Base-by-base conservation (phyloP, 2,113 vertebrate species). In the Empidonax alnorum region DNA sequence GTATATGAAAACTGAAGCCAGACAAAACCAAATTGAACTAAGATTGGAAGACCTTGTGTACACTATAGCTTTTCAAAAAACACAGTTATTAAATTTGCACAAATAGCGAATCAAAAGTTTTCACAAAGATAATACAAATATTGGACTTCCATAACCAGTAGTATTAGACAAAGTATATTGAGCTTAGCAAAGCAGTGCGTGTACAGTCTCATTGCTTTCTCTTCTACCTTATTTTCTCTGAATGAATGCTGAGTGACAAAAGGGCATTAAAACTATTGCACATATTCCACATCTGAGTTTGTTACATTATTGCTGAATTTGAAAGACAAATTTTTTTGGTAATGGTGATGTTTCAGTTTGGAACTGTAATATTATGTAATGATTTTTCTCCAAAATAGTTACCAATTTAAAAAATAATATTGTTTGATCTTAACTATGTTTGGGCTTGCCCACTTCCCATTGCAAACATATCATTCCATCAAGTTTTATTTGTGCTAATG, bases 401-500 rank as follows among this genome's bases (percentile, higher is more conserved):
- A 39, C 25, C 10, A 41, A 1, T 79, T 91, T 46, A 71, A 71
- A 78, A 84, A 44, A 41, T 18, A 82, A 9, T 75, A 47, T 66
- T 16, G 14, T n/a, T 90, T 92, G 22, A 28, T 75, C 31, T 77
- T 68, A 59, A 63, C 31, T 52, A 14, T 5, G 1, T 76, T 87
- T 47, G 49, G 20, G 3, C 37, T 94, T 94, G 35, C 49, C 84
- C 56, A 53, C 37, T 87, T 93, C 25, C 41, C 17, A 37, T 58
- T 76, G 35, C 25, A 79, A 89, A 79, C 37, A 10, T 49, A 73
- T 28, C 6, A 75, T 79, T 87, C 58, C 9, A 7, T 90, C 47
- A 68, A 56, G 23, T 85, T 91, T 93, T 90, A 78, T 84, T 96
- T 89, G 22, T 75, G 46, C 17, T 89, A 67, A 73, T 76, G 25